Evolutionary conservation across 2,888 invertebrate species (phyloP).

Genomic region (Sesia bembeciformis): DNA sequence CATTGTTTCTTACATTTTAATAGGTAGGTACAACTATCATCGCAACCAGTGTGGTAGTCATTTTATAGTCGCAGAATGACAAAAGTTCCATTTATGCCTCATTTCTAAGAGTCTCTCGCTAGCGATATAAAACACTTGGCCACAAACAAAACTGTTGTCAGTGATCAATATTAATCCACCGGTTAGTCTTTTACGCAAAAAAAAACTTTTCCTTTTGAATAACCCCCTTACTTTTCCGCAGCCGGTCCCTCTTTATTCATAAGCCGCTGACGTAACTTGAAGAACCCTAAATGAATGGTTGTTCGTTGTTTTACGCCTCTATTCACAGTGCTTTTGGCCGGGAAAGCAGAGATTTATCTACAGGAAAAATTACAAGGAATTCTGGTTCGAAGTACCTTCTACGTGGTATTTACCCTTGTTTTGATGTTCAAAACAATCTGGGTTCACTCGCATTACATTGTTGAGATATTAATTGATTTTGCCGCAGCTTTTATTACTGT

Average conservation of each 20-base stretch:
- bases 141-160: slow-evolving; percentile 54
- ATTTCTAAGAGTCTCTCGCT: no score
- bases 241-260: slow-evolving; percentile 67
- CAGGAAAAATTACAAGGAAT: not conserved
- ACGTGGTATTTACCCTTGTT: no score
- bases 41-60: no score
- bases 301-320: slow-evolving; percentile 73
- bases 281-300: slow-evolving; percentile 70
- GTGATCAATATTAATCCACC: slow-evolving; percentile 59
- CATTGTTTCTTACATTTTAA: no score
- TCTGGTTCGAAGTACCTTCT: not conserved
- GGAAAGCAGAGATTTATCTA: slow-evolving; percentile 53
- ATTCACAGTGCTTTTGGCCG: slow-evolving; percentile 65
- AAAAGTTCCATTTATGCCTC: no score
- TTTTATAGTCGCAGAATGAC: no score
- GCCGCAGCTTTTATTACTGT: not conserved
- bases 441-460: not conserved
- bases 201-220: slow-evolving; percentile 63
- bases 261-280: slow-evolving; percentile 66
- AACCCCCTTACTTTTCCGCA: slow-evolving; percentile 55
- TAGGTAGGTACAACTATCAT: no score
- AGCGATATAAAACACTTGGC: not conserved
- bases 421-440: no score
- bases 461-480: not conserved
- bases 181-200: slow-evolving; percentile 57